These are phyloP conservation scores for Calephelis nemesis DNA, from an alignment of 1,140 invertebrate species.

Conservation along the genomic window DNA sequence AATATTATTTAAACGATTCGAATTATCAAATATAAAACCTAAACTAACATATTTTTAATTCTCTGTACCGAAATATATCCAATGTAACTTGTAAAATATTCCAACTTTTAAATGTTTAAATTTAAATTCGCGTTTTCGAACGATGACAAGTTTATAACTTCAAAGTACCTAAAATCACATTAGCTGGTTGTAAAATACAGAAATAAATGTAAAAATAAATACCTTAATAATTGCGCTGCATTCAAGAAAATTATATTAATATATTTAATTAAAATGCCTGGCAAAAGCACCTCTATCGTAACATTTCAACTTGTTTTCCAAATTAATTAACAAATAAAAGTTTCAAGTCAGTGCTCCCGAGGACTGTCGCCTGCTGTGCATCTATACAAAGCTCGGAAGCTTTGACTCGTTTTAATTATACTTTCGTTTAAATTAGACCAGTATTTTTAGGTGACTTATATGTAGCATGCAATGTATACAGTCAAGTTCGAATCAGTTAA, in stretches of 20 bases:
- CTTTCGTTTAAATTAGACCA: constrained; percentile 1
- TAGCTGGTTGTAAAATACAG: neutral
- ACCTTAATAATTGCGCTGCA: constrained; percentile 1
- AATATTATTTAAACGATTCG: too few relatives aligned
- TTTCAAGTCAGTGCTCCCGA: constrained; percentile 11
- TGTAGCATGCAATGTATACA: too few relatives aligned
- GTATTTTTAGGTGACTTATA: too few relatives aligned
- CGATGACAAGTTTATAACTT: too few relatives aligned
- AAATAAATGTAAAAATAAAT: constrained; percentile 1
- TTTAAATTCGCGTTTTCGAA: too few relatives aligned
- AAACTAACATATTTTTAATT: too few relatives aligned
- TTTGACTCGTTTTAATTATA: constrained; percentile 5
- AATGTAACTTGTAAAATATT: too few relatives aligned
- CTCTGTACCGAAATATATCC: too few relatives aligned
- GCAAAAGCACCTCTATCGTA: constrained; percentile 26
- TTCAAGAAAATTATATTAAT: constrained; percentile 11
- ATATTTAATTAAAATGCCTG: constrained; percentile 14
- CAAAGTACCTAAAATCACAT: neutral
- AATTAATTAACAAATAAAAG: constrained; percentile 34
- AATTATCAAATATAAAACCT: too few relatives aligned
- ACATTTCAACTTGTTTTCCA: constrained; percentile 30
- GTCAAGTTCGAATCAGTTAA: too few relatives aligned
- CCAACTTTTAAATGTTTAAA: too few relatives aligned
- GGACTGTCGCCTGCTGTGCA: neutral
- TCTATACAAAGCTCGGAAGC: neutral